phyloP scores from a whole-genome alignment of 2,888 invertebrate genomes.

The Synanthedon tipuliformis region DNA sequence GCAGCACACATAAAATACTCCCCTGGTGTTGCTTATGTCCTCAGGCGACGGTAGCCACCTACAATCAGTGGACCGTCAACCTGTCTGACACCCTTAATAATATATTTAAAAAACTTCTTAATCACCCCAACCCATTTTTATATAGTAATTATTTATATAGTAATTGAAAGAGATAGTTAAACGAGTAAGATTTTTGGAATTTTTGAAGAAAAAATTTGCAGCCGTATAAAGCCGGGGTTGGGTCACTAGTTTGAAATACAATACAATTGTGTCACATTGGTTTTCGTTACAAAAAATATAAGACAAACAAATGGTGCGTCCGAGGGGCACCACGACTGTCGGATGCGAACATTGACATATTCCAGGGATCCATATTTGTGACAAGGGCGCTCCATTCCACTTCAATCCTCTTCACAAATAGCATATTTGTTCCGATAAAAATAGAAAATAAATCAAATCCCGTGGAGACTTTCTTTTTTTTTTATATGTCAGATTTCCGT shows the following conservation, averaged over 20 bases:
- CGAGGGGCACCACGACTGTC: neutral
- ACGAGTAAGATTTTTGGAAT: no score
- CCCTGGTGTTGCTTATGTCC: no score
- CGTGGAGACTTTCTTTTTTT: slow-evolving; percentile 1
- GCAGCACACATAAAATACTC: no score
- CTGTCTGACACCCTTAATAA: no score
- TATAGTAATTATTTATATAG: no score
- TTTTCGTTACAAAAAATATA: neutral
- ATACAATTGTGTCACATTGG: neutral
- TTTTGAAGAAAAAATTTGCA: no score
- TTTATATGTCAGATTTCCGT: slow-evolving; percentile 29
- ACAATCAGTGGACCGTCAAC: no score
- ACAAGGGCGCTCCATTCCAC: slow-evolving; percentile 2
- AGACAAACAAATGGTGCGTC: neutral
- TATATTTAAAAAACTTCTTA: no score
- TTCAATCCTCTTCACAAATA: slow-evolving; percentile 12
- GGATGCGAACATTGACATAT: neutral
- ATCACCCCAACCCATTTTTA: no score
- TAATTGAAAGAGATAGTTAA: no score
- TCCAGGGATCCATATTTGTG: slow-evolving; percentile 2
- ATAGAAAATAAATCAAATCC: slow-evolving; percentile 9
- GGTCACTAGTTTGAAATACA: neutral
- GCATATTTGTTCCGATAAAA: slow-evolving; percentile 10
- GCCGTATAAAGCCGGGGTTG: no score
- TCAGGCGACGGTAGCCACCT: no score